Conservation (phyloP, 2,888 invertebrate species). For the Limenitis camilla region DNA sequence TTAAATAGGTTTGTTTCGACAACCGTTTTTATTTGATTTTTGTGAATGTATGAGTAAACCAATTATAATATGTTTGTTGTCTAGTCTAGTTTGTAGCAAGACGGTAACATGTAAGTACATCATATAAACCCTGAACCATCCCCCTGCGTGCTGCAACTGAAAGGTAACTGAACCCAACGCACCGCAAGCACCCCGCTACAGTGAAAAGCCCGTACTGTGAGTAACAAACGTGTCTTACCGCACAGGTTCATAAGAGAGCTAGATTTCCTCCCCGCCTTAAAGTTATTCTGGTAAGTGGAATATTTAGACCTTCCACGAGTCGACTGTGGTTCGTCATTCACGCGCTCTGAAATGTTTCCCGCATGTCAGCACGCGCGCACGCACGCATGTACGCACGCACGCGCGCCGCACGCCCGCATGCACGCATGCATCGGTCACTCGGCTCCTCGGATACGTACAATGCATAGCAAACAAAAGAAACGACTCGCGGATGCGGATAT, state of each 20-base stretch:
- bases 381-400: conserved; percentile 21
- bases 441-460: conserved; percentile 26
- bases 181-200: conserved; percentile 57
- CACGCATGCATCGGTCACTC: conserved; percentile 33
- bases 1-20: too few species aligned
- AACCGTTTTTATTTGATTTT: too few species aligned
- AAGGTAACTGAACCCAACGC: conserved; percentile 49
- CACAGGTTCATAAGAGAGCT: conserved; percentile 97
- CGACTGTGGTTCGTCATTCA: conserved; percentile 85
- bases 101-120: too few species aligned
- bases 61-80: not conserved
- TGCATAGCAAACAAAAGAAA: conserved; percentile 20
- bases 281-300: conserved; percentile 88
- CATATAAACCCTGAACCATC: conserved; percentile 1
- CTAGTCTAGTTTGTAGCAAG: not conserved
- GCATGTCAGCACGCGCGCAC: conserved; percentile 46
- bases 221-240: conserved; percentile 82
- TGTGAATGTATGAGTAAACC: too few species aligned
- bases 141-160: conserved; percentile 46
- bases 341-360: conserved; percentile 86
- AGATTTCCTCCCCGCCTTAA: conserved; percentile 91
- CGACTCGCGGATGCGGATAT: conserved; percentile 23
- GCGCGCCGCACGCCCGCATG: conserved; percentile 23
- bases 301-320: conserved; percentile 89
- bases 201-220: conserved; percentile 59